Percentiles rank a stretch among this genome's conserved stretches.
phyloP scores from a whole-genome alignment of 2,797 vertebrate species.

The Oreochromis grahami region DNA sequence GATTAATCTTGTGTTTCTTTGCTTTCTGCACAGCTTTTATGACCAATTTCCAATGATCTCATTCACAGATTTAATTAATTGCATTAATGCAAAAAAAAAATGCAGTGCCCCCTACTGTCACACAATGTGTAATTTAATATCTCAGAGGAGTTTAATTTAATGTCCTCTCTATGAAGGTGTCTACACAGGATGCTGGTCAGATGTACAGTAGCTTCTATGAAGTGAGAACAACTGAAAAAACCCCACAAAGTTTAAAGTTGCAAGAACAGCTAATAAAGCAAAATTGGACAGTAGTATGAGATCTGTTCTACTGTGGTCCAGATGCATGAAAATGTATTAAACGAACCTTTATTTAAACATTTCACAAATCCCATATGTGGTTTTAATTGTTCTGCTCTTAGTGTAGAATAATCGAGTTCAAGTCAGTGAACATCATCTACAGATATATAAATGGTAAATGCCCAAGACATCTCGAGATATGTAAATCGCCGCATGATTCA shows the following conservation, averaged over 20 bases:
- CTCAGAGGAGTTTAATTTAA: background rate
- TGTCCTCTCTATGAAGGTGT: background rate
- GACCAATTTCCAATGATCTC: background rate
- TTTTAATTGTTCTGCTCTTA: background rate
- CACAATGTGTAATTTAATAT: background rate
- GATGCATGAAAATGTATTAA: background rate
- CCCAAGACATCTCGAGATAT: background rate
- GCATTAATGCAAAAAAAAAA: background rate
- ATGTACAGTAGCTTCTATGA: background rate
- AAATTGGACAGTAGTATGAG: fast-evolving
- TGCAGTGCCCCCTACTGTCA: background rate
- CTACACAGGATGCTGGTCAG: fast-evolving
- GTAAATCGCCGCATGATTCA: fast-evolving
- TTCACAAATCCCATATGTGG: background rate
- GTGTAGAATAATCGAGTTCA: background rate
- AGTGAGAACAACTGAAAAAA: background rate
- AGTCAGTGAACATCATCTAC: background rate
- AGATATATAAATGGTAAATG: background rate
- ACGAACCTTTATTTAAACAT: background rate
- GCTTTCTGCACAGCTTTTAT: background rate
- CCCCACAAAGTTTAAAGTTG: background rate
- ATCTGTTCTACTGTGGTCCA: background rate
- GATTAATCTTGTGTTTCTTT: background rate
- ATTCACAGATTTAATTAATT: background rate
- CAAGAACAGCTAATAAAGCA: background rate